A percentile compares a stretch with the other conserved stretches of the same genome.
phyloP scores from a whole-genome alignment of 1,140 invertebrate species.

The Aleiodes sp. region DNA sequence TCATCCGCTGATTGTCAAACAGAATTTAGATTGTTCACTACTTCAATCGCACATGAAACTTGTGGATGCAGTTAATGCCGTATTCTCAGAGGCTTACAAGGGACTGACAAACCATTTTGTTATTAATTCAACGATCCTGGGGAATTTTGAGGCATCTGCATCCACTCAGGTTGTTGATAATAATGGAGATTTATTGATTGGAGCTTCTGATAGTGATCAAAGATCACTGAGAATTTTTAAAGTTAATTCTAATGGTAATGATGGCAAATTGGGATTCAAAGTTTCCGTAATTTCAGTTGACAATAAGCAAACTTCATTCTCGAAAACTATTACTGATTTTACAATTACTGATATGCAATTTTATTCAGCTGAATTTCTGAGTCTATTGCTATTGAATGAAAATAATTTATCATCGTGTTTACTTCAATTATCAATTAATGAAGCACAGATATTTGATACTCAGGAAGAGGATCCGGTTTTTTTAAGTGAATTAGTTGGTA shows the following conservation, averaged over 20 bases:
- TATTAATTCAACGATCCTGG: constrained; percentile 47
- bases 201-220: constrained; percentile 43
- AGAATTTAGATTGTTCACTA: constrained; percentile 81
- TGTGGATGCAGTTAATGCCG: constrained; percentile 72
- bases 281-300: constrained; percentile 44
- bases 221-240: constrained; percentile 54
- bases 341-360: constrained; percentile 77
- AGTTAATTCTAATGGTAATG: constrained; percentile 41
- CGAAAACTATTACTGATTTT: constrained; percentile 33
- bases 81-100: constrained; percentile 77
- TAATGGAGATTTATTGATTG: constrained; percentile 54
- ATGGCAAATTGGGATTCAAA: constrained; percentile 43
- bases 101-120: constrained; percentile 73
- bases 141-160: constrained; percentile 30
- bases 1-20: constrained; percentile 77
- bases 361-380: constrained; percentile 82
- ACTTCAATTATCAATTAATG: constrained; percentile 73
- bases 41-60: constrained; percentile 83
- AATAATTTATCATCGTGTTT: constrained; percentile 70
- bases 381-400: constrained; percentile 75
- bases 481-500: constrained; percentile 67
- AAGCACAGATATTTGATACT: constrained; percentile 58
- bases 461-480: constrained; percentile 55
- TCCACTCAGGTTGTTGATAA: constrained; percentile 53
- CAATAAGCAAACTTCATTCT: constrained; percentile 41